These are phyloP conservation scores for Ophthalmolycus amberensis DNA, from an alignment of 2,113 vertebrate genomes.

Conservation along the genomic window DNA sequence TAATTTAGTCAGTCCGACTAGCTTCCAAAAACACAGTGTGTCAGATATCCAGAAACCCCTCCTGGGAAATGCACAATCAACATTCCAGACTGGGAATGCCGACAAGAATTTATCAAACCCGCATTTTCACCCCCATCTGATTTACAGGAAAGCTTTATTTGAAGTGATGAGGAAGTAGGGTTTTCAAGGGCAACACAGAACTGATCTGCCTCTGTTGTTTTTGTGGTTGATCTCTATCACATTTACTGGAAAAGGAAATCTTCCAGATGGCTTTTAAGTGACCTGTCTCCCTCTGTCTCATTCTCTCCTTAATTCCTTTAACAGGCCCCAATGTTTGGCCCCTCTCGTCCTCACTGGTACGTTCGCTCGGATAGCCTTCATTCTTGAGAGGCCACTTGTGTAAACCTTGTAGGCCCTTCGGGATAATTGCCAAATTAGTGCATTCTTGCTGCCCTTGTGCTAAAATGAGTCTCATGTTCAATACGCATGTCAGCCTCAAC, in stretches of 20 bases:
- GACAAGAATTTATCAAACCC: constrained; percentile 35
- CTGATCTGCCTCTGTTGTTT: constrained; percentile 11
- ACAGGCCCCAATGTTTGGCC: constrained; percentile 2
- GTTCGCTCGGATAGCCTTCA: constrained; percentile 22
- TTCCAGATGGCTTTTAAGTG: constrained; percentile 19
- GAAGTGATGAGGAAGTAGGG: constrained; percentile 7
- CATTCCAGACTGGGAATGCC: constrained; percentile 39
- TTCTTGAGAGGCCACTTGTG: constrained; percentile 42
- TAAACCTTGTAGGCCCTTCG: constrained; percentile 25
- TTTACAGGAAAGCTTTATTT: constrained; percentile 34
- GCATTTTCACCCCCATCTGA: constrained; percentile 17
- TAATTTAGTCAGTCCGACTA: not conserved
- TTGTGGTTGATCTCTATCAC: constrained; percentile 6
- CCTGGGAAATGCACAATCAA: constrained; percentile 33
- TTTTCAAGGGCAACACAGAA: constrained; percentile 19
- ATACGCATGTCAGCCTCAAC: not conserved
- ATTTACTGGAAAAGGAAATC: not conserved
- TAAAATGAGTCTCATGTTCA: constrained; percentile 31
- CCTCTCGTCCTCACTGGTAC: constrained; percentile 9
- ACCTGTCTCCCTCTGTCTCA: not conserved
- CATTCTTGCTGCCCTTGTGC: constrained; percentile 38
- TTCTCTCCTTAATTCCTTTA: constrained; percentile 14
- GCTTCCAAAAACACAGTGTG: constrained; percentile 6
- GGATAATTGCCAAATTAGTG: constrained; percentile 53
- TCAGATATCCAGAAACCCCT: constrained; percentile 14